phyloP scores from a whole-genome alignment of 2,888 invertebrate species.

The Dasysyrphus tricinctus region DNA sequence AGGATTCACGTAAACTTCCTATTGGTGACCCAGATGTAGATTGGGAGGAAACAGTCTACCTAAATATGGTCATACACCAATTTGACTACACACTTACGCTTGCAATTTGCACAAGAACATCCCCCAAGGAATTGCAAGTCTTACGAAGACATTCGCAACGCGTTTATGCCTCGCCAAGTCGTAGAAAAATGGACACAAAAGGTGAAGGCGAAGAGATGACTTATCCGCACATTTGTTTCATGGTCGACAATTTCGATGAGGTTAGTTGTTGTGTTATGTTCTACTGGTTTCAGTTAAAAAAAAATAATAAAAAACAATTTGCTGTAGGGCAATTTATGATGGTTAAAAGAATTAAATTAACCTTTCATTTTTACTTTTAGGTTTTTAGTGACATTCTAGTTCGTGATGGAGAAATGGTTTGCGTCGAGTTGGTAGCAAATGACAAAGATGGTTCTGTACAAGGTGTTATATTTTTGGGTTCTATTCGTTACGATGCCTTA shows the following conservation, averaged over 20 bases:
- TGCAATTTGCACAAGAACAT: conserved; percentile 98
- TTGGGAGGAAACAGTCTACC: conserved; percentile 99
- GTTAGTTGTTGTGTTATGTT: conserved; percentile 83
- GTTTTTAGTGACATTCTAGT: conserved; percentile 99
- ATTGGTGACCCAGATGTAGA: conserved; percentile 98
- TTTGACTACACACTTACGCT: conserved; percentile 98
- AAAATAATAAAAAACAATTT: neutral
- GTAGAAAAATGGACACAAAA: conserved; percentile 98
- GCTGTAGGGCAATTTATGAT: conserved; percentile 9
- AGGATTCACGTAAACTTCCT: conserved; percentile 98
- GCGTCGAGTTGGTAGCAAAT: conserved; percentile 97
- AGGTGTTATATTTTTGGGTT: conserved; percentile 98
- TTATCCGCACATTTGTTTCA: conserved; percentile 99
- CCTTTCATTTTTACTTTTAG: conserved; percentile 84
- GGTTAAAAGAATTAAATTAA: conserved; percentile 36
- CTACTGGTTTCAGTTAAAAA: neutral
- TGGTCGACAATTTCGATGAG: conserved; percentile 99
- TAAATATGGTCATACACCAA: conserved; percentile 98
- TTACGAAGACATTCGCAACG: conserved; percentile 95
- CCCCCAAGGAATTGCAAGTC: conserved; percentile 98
- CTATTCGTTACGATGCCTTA: conserved; percentile 98
- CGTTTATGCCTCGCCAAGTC: conserved; percentile 98
- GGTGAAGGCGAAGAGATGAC: conserved; percentile 99
- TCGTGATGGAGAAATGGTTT: conserved; percentile 99
- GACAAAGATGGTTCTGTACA: conserved; percentile 94